Conservation (phyloP, 1,140 invertebrate genomes). For the Scaptomyza montana region DNA sequence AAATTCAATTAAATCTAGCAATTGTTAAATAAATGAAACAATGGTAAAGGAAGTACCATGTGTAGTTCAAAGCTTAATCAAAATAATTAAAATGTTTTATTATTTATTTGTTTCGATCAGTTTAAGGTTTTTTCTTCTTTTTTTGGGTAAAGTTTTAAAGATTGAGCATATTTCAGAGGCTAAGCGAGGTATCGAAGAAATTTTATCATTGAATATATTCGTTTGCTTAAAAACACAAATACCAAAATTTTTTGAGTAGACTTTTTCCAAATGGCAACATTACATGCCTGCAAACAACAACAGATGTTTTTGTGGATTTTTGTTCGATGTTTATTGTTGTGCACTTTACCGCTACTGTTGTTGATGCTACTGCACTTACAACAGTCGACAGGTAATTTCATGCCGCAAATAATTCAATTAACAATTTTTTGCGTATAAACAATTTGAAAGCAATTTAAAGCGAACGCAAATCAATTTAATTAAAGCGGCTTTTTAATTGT, state of each 20-base stretch:
- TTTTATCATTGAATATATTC: too few species aligned
- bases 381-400: conserved; percentile 34
- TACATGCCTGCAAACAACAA: conserved; percentile 16
- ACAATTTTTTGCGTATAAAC: conserved; percentile 51
- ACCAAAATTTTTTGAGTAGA: too few species aligned
- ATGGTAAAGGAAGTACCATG: background rate
- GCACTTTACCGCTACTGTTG: conserved; percentile 11
- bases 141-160: too few species aligned
- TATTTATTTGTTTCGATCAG: too few species aligned
- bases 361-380: background rate
- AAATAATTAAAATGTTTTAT: too few species aligned
- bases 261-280: conserved; percentile 1
- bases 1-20: conserved; percentile 23
- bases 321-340: conserved; percentile 40
- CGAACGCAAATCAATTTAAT: conserved; percentile 71
- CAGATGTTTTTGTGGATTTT: conserved; percentile 42
- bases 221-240: too few species aligned
- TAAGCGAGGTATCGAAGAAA: too few species aligned
- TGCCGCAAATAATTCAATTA: conserved; percentile 69
- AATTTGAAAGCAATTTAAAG: conserved; percentile 71
- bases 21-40: background rate
- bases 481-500: conserved; percentile 56
- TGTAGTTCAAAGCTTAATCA: too few species aligned
- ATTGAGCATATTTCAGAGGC: too few species aligned
- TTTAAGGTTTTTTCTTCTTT: too few species aligned